Evolutionary conservation across 2,113 vertebrate genomes (phyloP).

Genomic region (Hemibagrus wyckioides): DNA sequence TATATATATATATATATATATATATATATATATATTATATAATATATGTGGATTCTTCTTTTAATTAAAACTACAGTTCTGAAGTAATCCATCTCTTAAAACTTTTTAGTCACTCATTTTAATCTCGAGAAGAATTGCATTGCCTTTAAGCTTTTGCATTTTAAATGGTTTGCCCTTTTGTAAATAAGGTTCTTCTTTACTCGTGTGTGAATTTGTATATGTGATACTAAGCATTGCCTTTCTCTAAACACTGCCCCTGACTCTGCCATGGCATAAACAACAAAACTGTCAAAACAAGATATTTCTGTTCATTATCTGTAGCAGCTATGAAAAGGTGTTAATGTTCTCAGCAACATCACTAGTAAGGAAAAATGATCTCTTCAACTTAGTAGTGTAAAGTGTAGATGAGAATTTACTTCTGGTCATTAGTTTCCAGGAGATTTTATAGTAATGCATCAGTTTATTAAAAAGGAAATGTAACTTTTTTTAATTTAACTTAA

Average conservation of each 20-base stretch:
- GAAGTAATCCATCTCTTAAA: background rate
- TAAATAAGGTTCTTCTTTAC: too few relatives aligned
- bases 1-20: background rate
- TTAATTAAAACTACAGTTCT: background rate
- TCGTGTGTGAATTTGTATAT: background rate
- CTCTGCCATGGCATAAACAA: background rate
- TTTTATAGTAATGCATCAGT: background rate
- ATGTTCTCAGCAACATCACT: background rate
- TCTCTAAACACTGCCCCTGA: background rate
- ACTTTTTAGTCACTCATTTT: background rate
- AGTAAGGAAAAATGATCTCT: constrained; percentile 21
- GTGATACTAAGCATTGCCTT: background rate
- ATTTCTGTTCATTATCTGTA: constrained; percentile 37
- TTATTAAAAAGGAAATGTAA: background rate
- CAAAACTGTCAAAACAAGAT: constrained; percentile 20
- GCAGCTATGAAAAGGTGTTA: constrained; percentile 14
- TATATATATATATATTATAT: background rate
- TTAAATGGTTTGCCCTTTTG: background rate
- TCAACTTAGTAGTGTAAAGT: background rate
- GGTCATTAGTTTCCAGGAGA: background rate
- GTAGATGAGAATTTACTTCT: background rate
- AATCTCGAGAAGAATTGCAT: background rate
- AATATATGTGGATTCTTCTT: background rate
- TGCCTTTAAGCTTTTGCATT: background rate
- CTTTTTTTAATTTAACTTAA: background rate